phyloP scores from a whole-genome alignment of 2,113 vertebrate species.

The Mionectes macconnelli region DNA sequence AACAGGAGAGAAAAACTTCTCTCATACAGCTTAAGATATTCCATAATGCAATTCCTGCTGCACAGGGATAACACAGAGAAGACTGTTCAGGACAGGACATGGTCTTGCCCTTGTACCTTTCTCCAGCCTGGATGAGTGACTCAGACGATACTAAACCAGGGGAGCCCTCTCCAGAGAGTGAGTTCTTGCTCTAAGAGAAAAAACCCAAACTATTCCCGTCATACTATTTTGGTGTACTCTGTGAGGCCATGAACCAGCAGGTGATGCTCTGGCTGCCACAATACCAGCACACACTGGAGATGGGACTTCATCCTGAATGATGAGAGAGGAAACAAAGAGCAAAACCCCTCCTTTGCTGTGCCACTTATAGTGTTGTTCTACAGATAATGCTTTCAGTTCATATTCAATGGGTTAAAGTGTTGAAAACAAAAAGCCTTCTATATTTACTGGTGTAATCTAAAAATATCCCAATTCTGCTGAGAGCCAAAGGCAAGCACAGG shows the following conservation, averaged over 20 bases:
- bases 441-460: not conserved
- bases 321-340: not conserved
- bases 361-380: not conserved
- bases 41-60: not conserved
- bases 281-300: not conserved
- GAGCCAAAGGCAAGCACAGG: not conserved
- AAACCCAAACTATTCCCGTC: accelerated
- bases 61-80: not conserved
- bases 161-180: not conserved
- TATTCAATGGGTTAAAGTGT: not conserved
- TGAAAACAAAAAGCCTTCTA: not conserved
- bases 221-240: not conserved
- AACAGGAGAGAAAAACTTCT: not conserved
- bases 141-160: not conserved
- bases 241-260: not conserved
- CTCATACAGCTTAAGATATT: not conserved
- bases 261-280: not conserved
- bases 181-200: not conserved
- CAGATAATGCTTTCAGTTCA: not conserved
- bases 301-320: not conserved
- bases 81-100: not conserved
- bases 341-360: not conserved
- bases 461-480: not conserved
- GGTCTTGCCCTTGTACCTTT: not conserved
- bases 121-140: not conserved